These are phyloP conservation scores for Dicrurus megarhynchus DNA, from an alignment of 2,113 vertebrate species.

Conservation along the genomic window DNA sequence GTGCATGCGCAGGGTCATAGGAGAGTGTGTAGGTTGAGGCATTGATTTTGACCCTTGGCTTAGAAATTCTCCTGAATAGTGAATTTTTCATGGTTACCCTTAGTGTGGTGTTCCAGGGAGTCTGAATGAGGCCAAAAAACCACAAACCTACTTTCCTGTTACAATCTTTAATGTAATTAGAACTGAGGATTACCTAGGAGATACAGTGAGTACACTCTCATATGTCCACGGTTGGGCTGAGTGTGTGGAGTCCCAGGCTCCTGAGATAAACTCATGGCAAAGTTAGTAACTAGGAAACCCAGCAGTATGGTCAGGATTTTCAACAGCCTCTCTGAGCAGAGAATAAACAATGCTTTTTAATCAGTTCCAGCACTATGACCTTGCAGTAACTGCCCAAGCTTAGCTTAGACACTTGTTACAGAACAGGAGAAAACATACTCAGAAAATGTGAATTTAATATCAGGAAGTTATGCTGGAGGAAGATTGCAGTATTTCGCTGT, in stretches of 20 bases:
- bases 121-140: neutral
- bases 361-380: neutral
- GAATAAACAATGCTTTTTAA: neutral
- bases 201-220: accelerated
- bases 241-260: neutral
- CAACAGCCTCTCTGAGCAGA: neutral
- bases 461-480: neutral
- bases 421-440: neutral
- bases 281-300: neutral
- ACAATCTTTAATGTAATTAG: neutral
- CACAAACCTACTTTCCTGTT: neutral
- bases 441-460: neutral
- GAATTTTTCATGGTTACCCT: neutral
- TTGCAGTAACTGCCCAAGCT: neutral
- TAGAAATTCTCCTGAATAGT: accelerated
- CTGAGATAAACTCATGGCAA: neutral
- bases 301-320: neutral
- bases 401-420: neutral
- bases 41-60: neutral
- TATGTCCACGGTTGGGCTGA: neutral
- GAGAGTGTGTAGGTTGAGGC: accelerated
- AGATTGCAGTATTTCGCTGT: neutral
- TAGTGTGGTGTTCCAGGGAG: neutral
- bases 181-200: neutral
- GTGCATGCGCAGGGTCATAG: accelerated